phyloP scores from a whole-genome alignment of 2,797 vertebrate species.

The Pantherophis alleghaniensis region DNA sequence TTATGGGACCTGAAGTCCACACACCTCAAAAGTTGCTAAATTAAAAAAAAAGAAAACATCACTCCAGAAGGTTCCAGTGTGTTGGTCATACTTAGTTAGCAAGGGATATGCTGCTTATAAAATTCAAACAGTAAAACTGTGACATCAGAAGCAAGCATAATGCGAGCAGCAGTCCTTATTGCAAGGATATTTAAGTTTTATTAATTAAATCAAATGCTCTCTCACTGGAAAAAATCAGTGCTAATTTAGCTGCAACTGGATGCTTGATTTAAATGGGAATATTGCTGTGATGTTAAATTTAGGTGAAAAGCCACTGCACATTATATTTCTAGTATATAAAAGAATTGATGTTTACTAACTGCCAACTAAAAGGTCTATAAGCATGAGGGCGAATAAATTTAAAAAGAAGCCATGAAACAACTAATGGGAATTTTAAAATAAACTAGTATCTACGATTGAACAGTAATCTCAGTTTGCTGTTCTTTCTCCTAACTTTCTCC shows the following conservation, averaged over 20 bases:
- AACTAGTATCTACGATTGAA: not conserved
- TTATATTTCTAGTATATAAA: constrained; percentile 33
- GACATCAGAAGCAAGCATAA: not conserved
- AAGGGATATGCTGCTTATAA: constrained; percentile 30
- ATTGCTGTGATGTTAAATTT: constrained; percentile 1
- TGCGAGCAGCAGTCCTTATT: not conserved
- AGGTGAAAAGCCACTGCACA: not conserved
- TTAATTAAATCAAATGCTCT: constrained; percentile 30
- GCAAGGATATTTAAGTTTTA: not conserved
- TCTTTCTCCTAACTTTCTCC: constrained; percentile 20
- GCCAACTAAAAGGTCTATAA: constrained; percentile 2
- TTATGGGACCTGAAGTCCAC: not conserved
- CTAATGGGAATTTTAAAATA: constrained; percentile 25
- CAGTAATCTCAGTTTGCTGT: not conserved
- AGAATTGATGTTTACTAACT: constrained; percentile 27
- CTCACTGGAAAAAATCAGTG: constrained; percentile 49
- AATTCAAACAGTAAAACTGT: not conserved
- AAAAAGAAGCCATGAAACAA: constrained; percentile 25
- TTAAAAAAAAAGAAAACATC: not conserved
- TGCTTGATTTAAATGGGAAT: constrained; percentile 35
- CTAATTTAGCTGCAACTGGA: constrained; percentile 38
- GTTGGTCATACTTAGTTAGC: constrained; percentile 45
- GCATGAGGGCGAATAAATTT: constrained; percentile 27
- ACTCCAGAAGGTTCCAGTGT: not conserved
- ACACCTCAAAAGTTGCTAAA: not conserved